Conservation (phyloP, 2,113 vertebrate species). For the Thamnaconus septentrionalis region DNA sequence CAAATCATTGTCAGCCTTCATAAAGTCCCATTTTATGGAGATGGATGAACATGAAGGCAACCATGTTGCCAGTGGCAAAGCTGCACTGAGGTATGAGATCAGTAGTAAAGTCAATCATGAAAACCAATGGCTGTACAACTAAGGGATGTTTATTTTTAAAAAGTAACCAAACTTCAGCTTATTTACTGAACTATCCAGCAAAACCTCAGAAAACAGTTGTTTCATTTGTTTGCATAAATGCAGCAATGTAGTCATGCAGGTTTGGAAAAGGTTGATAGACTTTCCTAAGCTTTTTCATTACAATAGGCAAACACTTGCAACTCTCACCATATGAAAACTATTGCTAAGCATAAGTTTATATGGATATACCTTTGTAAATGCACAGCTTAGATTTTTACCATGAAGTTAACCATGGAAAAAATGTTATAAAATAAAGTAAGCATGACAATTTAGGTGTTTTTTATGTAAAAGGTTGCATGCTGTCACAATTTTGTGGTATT, state of each 20-base stretch:
- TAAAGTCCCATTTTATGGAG: conserved; percentile 54
- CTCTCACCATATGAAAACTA: background rate
- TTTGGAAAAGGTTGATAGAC: conserved; percentile 3
- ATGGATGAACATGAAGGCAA: conserved; percentile 23
- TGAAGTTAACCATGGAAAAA: no score
- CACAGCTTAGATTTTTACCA: background rate
- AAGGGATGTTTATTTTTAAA: background rate
- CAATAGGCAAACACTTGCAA: background rate
- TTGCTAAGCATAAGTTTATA: no score
- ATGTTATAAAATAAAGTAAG: no score
- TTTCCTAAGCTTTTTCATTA: no score
- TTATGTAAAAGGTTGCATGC: background rate
- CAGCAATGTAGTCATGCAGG: background rate
- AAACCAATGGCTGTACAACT: conserved; percentile 1
- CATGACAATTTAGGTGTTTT: no score
- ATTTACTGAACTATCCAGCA: background rate
- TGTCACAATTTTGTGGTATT: conserved; percentile 10
- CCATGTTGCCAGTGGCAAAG: conserved; percentile 1
- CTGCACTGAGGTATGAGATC: conserved; percentile 2
- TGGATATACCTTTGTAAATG: no score
- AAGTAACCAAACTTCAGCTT: background rate
- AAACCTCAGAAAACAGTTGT: background rate
- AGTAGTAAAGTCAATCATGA: conserved; percentile 8
- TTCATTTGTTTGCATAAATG: background rate
- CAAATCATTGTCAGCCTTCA: conserved; percentile 38